Evolutionary conservation across 2,797 vertebrate species (phyloP).

Genomic region (Oreochromis mossambicus): DNA sequence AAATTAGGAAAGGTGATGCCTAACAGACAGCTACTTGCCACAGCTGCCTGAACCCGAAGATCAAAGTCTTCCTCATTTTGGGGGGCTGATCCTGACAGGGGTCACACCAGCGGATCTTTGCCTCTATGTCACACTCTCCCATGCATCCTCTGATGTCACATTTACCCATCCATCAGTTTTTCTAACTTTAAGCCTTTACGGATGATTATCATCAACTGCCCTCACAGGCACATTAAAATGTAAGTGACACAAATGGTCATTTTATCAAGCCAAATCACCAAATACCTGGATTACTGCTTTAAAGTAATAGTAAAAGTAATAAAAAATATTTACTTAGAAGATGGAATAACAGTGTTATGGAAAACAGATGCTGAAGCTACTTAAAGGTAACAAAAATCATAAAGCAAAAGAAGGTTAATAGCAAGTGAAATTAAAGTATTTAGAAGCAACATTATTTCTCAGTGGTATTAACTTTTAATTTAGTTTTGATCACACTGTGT

Average conservation of each 20-base stretch:
- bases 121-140: fast-evolving
- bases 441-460: not conserved
- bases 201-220: not conserved
- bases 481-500: not conserved
- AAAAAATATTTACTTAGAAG: not conserved
- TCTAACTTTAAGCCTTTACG: not conserved
- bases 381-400: not conserved
- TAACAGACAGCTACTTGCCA: not conserved
- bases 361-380: not conserved
- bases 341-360: not conserved
- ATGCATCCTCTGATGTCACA: not conserved
- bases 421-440: not conserved
- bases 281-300: not conserved
- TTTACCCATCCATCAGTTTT: not conserved
- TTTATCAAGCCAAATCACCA: not conserved
- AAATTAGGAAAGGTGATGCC: not conserved
- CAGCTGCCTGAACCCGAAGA: not conserved
- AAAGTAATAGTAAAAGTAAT: not conserved
- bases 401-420: not conserved
- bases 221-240: not conserved
- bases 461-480: not conserved
- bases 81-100: no score
- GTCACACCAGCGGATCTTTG: not conserved
- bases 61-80: not conserved
- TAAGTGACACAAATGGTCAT: fast-evolving